Conservation (phyloP, 2,888 invertebrate genomes). For the Heliconius charithonia region DNA sequence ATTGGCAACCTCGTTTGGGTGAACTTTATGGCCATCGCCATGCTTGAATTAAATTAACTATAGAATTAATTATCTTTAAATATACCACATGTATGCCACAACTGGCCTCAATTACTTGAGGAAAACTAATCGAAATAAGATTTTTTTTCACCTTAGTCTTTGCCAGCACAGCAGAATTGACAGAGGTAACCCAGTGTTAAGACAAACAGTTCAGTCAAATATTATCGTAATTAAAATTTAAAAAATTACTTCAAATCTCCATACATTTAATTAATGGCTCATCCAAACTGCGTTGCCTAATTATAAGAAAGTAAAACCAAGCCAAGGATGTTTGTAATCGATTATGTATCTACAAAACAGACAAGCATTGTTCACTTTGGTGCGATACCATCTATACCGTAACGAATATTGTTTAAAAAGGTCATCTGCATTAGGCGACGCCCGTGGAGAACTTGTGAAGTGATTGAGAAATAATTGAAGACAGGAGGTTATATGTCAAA, state of each 20-base stretch:
- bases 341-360: slow-evolving; percentile 18
- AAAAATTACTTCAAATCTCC: neutral
- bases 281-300: neutral
- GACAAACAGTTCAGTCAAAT: too few species aligned
- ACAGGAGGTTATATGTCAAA: neutral
- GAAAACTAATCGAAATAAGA: too few species aligned
- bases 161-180: too few species aligned
- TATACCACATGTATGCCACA: too few species aligned
- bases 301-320: slow-evolving; percentile 12
- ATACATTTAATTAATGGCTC: neutral
- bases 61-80: too few species aligned
- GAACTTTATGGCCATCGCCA: too few species aligned
- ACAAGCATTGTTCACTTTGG: slow-evolving; percentile 23
- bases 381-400: slow-evolving; percentile 28
- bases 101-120: too few species aligned
- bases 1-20: too few species aligned
- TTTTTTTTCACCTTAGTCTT: too few species aligned
- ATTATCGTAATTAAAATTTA: too few species aligned
- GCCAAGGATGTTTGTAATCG: slow-evolving; percentile 17
- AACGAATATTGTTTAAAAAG: slow-evolving; percentile 52
- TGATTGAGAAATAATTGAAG: neutral
- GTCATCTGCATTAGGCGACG: slow-evolving; percentile 57
- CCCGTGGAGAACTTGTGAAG: slow-evolving; percentile 33
- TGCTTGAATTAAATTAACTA: too few species aligned
- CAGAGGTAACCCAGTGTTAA: too few species aligned